Conservation (phyloP, 2,797 vertebrate genomes). For the Amblyraja radiata region DNA sequence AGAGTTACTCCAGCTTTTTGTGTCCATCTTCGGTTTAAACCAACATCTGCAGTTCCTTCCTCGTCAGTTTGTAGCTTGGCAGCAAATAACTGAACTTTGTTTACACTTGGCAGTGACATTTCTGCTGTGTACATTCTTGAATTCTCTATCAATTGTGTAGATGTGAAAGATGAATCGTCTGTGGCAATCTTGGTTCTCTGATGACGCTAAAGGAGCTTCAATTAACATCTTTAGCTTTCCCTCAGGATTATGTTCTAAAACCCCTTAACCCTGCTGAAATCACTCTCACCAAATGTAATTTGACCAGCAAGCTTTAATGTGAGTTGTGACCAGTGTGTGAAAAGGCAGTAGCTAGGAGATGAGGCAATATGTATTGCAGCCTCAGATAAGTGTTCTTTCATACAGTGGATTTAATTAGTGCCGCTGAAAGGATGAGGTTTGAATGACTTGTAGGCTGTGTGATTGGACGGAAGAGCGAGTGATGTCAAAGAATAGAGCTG, state of each 20-base stretch:
- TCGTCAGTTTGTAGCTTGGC: background rate
- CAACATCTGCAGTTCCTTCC: background rate
- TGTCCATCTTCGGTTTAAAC: background rate
- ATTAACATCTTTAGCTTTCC: background rate
- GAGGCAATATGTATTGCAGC: no score
- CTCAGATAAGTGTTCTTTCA: background rate
- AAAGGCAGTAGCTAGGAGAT: no score
- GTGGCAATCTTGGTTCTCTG: background rate
- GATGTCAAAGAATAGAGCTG: slow-evolving; percentile 51
- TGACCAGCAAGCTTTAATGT: background rate
- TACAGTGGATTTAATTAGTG: fast-evolving
- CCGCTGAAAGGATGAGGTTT: background rate
- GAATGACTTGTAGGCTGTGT: slow-evolving; percentile 33
- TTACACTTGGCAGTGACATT: background rate
- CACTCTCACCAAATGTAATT: background rate
- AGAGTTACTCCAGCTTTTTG: no score
- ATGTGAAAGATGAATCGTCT: background rate
- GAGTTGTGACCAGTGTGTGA: background rate
- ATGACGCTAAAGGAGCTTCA: background rate
- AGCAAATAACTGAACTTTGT: background rate
- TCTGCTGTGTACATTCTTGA: background rate
- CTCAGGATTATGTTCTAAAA: no score
- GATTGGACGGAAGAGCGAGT: slow-evolving; percentile 43
- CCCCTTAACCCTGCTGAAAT: background rate
- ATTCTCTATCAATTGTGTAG: background rate